phyloP scores from a whole-genome alignment of 1,140 invertebrate species.

The Portunus trituberculatus region DNA sequence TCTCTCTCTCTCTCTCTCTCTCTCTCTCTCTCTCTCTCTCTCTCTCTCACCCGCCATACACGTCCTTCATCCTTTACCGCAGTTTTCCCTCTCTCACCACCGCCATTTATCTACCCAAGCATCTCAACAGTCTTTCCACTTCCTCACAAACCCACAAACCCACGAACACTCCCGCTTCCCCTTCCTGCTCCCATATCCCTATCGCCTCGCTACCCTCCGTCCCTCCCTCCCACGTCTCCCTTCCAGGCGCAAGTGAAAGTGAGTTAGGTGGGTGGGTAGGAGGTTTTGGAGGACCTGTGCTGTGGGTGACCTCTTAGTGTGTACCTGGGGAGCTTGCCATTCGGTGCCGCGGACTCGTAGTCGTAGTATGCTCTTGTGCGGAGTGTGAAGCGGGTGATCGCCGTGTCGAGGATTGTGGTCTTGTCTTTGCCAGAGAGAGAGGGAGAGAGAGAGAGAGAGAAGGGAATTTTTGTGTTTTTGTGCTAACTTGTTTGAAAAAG shows the following conservation, averaged over 20 bases:
- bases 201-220: neutral
- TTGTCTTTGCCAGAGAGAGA: neutral
- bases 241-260: neutral
- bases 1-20: neutral
- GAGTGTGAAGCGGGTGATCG: neutral
- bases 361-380: neutral
- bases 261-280: neutral
- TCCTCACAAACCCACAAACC: no score
- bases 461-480: neutral
- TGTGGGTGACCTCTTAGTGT: conserved; percentile 8
- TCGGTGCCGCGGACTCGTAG: no score
- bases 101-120: no score
- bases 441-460: neutral
- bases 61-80: neutral
- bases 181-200: no score
- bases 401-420: neutral
- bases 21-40: neutral
- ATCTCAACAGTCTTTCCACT: no score
- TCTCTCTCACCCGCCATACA: neutral
- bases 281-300: neutral
- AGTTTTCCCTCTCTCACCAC: neutral
- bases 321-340: neutral
- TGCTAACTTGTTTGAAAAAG: neutral
- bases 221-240: neutral
- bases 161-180: no score